These are phyloP conservation scores for Tetranychus cinnabarinus DNA, from an alignment of 1,140 invertebrate genomes.

Conservation along the genomic window DNA sequence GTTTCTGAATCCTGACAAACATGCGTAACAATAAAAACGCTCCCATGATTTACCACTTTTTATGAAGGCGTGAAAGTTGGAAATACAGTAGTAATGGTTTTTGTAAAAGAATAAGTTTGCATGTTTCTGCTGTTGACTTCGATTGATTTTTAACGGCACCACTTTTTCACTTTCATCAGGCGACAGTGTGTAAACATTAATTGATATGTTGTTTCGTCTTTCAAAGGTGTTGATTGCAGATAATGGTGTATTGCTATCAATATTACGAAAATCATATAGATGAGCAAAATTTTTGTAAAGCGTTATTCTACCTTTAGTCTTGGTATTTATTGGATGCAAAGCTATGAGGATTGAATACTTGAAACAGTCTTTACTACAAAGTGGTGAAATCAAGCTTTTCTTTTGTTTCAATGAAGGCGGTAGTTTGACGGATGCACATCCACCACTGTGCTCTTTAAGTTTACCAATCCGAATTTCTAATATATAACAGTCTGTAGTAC, in stretches of 20 bases:
- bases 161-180: too few species aligned
- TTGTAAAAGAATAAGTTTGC: neutral
- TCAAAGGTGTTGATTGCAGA: neutral
- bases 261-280: neutral
- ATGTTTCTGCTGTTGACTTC: neutral
- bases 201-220: neutral
- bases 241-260: neutral
- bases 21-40: too few species aligned
- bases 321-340: neutral
- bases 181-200: neutral
- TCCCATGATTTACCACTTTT: too few species aligned
- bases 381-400: neutral
- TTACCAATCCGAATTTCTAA: neutral
- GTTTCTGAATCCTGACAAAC: too few species aligned
- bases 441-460: neutral
- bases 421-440: neutral
- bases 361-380: neutral
- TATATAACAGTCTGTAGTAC: neutral
- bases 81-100: neutral
- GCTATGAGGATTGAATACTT: neutral
- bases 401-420: neutral
- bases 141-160: neutral
- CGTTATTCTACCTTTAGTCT: neutral
- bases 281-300: neutral
- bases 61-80: neutral